Evolutionary conservation across 2,797 vertebrate genomes (phyloP), one percentile per base, ranked within the genome.

Genomic region (Myripristis murdjan): DNA sequence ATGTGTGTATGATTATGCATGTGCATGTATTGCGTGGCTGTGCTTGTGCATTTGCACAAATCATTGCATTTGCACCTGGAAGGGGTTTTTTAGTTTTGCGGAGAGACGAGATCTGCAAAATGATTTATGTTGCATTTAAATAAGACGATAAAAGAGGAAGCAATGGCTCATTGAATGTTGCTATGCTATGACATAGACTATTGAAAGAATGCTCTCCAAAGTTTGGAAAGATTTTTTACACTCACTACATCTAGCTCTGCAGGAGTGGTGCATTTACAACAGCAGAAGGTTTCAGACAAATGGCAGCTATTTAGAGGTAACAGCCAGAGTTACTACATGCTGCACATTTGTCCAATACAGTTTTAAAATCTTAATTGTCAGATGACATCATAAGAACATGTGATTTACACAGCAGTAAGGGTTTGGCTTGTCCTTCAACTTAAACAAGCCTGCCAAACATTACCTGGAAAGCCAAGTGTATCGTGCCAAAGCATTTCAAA

Each of bases 321-420:
- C 61, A 57, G 70, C 64, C 52, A 49, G 44, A 62, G 63, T 66
- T 58, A 39, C 5, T 59, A 39, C 61, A 33, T 43, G 53, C 26
- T 44, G 57, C 71, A 56, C 54, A 31, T 68, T 73, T 16, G 16
- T 15, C 6, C 58, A 63, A 76, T 58, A 57, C 49, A 59, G 64
- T 68, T 67, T 56, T 77, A 70, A 77, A 79, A 79, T 64, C 71
- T 75, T 75, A 70, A n/a, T n/a, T 66, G n/a, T 56, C n/a, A n/a
- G 46, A 39, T 71, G 64, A 75, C 79, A 77, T 81, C 74, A 75
- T 60, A 58, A 65, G 28, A 65, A 70, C 5, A 46, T 23, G 33
- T 62, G 58, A 84, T 80, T 82, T 77, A 56, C 39, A 14, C 59
- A 23, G 44, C 56, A 49, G 28, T 26, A 2, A 37, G 11, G 33